Base-by-base conservation (phyloP, 2,888 invertebrate genomes). In the Xestia xanthographa region DNA sequence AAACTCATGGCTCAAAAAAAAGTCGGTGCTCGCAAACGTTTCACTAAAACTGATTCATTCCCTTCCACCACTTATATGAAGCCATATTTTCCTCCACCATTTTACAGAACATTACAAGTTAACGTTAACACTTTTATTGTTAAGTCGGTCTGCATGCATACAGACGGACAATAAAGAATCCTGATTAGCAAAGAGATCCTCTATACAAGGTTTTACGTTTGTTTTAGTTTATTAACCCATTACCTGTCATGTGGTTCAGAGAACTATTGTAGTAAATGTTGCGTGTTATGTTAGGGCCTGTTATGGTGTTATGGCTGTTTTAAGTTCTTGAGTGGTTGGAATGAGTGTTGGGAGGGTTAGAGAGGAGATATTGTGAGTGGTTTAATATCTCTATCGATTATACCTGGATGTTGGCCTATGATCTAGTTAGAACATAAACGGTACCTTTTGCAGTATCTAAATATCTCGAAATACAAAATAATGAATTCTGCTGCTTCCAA, bases 161-260 rank as follows among this genome's bases (percentile, higher is more conserved):
- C 79, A 85, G 75, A 83, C 82, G 66, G 58, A 82, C 87, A 74
- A 88, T 90, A 86, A 91, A 91, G 79, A 84, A 77, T 43, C 72
- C 85, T 79, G 82, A 88, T 87, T 86, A 86, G 84, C 78, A 41
- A 62, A 82, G 80, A 72, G 67, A 75, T 82, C 68, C 73, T 70
- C 87, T 84, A 74, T 86, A 88, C 86, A 90, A 80, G 85, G 85
- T 67, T 91, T 90, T 84, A 91, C 88, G 91, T 86, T 79, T 87
- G 88, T 89, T 90, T 90, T 85, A 86, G 81, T 93, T 93, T 92
- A 92, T 91, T 87, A 83, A 88, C 80, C 87, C 84, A 91, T 92
- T 90, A 91, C 84, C 58, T 87, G 74, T 80, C 70, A 20, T 29
- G 43, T 41, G 41, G 34, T 65, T 50, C 60, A 80, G 41, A 11